Base-by-base conservation (phyloP, 2,888 invertebrate species). In the Fragum sueziense region DNA sequence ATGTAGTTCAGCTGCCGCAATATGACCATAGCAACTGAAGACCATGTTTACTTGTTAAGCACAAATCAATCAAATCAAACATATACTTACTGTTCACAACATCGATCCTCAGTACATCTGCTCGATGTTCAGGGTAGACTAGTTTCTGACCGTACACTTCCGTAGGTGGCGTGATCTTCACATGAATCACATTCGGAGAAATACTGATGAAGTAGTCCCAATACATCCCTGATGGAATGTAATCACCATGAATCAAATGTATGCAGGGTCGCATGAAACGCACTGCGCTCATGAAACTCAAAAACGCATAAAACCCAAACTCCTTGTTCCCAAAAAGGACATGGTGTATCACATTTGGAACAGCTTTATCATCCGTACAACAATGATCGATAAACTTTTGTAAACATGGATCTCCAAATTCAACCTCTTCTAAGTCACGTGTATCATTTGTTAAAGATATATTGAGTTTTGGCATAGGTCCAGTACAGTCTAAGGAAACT, bases 61-160 rank as follows among this genome's bases (percentile, higher is more conserved):
- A n/a, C n/a, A n/a, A n/a, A n/a, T n/a, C n/a, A n/a, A n/a, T n/a
- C n/a, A n/a, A n/a, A n/a, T n/a, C n/a, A n/a, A n/a, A n/a, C n/a
- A n/a, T 54, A 29, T 80, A 74, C 70, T 76, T 65, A 88, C 88
- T 74, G 71, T 76, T 79, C 25, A 88, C 57, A 0, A 84, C 85
- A 61, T 86, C 80, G 20, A 88, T 82, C 41, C 88, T 68, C 29
- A 83, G 81, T 11, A 88, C 77, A 67, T 88, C 88, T 0, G 88
- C 82, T 22, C 85, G 74, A 80, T 88, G 88, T 68, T 88, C 87
- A 9, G 79, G 61, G 22, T 62, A 82, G 0, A 75, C 76, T 14
- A 88, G 57, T 47, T 67, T 76, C 11, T 82, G 47, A 9, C 87
- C 87, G 65, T 83, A 87, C 11, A 88, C 76, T 11, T 77, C 62